Conservation (phyloP, 2,113 vertebrate species). For the Bufo gargarizans region DNA sequence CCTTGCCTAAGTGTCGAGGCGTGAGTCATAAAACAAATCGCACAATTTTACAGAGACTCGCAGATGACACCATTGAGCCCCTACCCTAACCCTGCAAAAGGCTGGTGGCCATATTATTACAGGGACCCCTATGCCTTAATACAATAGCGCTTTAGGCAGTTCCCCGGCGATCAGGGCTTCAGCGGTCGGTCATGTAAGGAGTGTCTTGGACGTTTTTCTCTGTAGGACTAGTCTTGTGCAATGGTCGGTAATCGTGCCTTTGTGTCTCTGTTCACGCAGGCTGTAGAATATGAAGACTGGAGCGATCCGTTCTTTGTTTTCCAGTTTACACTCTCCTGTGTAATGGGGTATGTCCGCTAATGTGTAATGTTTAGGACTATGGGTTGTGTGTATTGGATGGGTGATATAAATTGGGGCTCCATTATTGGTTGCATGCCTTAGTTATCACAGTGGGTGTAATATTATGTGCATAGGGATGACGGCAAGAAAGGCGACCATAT, state of each 20-base stretch:
- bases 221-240: background rate
- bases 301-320: slow-evolving; percentile 72
- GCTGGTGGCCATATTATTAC: background rate
- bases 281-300: slow-evolving; percentile 80
- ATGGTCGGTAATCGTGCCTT: background rate
- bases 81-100: background rate
- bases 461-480: no score
- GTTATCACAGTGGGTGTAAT: no score
- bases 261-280: slow-evolving; percentile 62
- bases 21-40: background rate
- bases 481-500: no score
- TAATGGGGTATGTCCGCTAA: slow-evolving; percentile 80
- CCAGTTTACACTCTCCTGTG: slow-evolving; percentile 78
- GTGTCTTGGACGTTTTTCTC: background rate
- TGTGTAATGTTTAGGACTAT: background rate
- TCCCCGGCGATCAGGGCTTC: no score
- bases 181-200: background rate
- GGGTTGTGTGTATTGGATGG: background rate
- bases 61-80: background rate
- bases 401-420: background rate
- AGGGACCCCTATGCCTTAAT: no score
- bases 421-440: no score
- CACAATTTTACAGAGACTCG: background rate
- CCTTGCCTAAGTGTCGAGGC: background rate
- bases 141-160: no score